Percentiles rank a stretch among this genome's conserved stretches.
phyloP scores from a whole-genome alignment of 1,140 invertebrate genomes.

The Vanessa atalanta region DNA sequence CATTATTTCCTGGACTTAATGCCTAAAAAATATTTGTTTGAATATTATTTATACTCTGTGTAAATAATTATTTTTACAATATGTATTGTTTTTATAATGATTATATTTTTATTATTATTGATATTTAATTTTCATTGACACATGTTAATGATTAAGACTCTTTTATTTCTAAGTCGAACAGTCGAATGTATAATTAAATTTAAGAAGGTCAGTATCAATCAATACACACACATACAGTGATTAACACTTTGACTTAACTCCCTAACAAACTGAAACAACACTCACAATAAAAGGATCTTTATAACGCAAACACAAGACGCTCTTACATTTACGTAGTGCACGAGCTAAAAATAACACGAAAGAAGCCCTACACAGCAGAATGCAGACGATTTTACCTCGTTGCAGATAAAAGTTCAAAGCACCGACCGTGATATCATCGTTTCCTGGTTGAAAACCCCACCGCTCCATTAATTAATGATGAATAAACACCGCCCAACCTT shows the following conservation, averaged over 20 bases:
- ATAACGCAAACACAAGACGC: constrained; percentile 34
- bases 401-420: constrained; percentile 60
- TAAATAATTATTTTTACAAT: background rate
- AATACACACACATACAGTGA: constrained; percentile 5
- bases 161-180: background rate
- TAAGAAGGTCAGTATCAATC: constrained; percentile 16
- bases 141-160: background rate
- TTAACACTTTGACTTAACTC: constrained; percentile 9
- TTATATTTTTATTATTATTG: background rate
- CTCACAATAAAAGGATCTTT: constrained; percentile 28
- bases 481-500: constrained; percentile 52
- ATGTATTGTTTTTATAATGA: too few species aligned
- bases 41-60: background rate
- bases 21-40: background rate
- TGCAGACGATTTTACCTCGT: constrained; percentile 44
- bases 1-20: constrained; percentile 3
- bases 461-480: constrained; percentile 51
- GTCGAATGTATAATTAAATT: constrained; percentile 2
- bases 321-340: constrained; percentile 49
- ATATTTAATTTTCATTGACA: background rate
- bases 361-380: constrained; percentile 51
- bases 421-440: constrained; percentile 63
- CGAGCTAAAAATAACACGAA: constrained; percentile 67
- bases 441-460: constrained; percentile 50
- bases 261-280: constrained; percentile 29